phyloP scores from a whole-genome alignment of 2,113 vertebrate genomes.

The Zapus hudsonius region DNA sequence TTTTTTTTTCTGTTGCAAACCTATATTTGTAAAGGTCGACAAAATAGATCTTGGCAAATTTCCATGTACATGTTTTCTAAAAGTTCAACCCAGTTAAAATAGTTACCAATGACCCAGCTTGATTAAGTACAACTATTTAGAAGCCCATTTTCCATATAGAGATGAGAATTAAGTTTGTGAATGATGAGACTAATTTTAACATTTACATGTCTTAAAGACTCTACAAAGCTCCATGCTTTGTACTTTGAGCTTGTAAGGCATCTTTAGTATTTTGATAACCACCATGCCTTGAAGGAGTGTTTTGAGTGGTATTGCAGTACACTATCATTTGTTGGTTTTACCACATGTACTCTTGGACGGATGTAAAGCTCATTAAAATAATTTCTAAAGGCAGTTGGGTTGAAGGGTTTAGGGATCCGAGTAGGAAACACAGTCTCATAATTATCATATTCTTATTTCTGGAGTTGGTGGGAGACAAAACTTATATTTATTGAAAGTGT shows the following conservation, averaged over 20 bases:
- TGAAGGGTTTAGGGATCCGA: neutral
- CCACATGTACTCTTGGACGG: no score
- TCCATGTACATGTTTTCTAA: neutral
- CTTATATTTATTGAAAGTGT: neutral
- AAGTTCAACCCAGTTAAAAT: neutral
- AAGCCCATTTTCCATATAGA: neutral
- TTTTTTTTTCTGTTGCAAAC: neutral
- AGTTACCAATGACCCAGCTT: no score
- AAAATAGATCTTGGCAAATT: neutral
- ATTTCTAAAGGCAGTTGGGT: neutral
- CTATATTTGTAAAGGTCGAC: neutral
- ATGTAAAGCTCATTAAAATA: neutral
- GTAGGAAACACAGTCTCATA: neutral
- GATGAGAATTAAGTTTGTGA: no score
- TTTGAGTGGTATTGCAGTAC: neutral
- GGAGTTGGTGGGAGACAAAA: no score
- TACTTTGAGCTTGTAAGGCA: neutral
- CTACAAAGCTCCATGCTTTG: neutral
- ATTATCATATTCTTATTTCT: neutral
- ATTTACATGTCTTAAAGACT: neutral
- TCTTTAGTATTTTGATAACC: neutral
- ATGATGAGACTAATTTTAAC: no score
- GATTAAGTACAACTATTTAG: neutral
- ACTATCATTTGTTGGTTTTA: neutral
- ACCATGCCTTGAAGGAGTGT: neutral